Conservation (phyloP, 2,888 invertebrate genomes). For the Magallana nippona region DNA sequence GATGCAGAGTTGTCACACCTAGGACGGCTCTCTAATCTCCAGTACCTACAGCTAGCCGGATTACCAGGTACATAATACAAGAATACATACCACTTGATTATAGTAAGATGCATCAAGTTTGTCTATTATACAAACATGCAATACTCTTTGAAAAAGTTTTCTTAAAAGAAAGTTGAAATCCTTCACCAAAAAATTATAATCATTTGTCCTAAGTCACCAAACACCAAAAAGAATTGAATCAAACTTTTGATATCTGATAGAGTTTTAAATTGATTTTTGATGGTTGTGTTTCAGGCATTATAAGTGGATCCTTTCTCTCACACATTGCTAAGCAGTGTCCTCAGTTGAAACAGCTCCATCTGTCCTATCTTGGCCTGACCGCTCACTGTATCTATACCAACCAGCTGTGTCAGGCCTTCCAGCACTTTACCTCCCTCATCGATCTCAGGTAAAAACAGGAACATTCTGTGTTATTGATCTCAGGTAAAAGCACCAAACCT, state of each 20-base stretch:
- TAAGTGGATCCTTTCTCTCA: constrained; percentile 47
- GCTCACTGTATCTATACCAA: constrained; percentile 47
- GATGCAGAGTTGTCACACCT: constrained; percentile 35
- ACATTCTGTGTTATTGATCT: neutral
- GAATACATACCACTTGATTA: too few species aligned
- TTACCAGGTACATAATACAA: constrained; percentile 44
- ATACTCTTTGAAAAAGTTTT: too few species aligned
- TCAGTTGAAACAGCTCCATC: constrained; percentile 44
- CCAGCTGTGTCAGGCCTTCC: constrained; percentile 52
- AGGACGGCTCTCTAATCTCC: constrained; percentile 41
- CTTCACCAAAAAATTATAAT: too few species aligned
- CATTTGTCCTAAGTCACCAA: too few species aligned
- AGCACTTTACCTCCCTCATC: constrained; percentile 43
- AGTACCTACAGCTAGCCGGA: constrained; percentile 49
- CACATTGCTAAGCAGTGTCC: constrained; percentile 50
- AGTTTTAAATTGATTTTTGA: neutral
- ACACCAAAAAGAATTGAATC: too few species aligned
- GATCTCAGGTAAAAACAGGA: constrained; percentile 46
- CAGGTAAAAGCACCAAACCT: neutral
- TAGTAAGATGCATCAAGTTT: too few species aligned
- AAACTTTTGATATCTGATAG: neutral
- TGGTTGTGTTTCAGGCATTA: constrained; percentile 42
- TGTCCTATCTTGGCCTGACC: constrained; percentile 49
- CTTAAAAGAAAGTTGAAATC: too few species aligned
- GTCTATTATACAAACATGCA: too few species aligned